These are phyloP conservation scores for Mormyrus lacerda DNA, from an alignment of 2,113 vertebrate genomes.

Conservation along the genomic window DNA sequence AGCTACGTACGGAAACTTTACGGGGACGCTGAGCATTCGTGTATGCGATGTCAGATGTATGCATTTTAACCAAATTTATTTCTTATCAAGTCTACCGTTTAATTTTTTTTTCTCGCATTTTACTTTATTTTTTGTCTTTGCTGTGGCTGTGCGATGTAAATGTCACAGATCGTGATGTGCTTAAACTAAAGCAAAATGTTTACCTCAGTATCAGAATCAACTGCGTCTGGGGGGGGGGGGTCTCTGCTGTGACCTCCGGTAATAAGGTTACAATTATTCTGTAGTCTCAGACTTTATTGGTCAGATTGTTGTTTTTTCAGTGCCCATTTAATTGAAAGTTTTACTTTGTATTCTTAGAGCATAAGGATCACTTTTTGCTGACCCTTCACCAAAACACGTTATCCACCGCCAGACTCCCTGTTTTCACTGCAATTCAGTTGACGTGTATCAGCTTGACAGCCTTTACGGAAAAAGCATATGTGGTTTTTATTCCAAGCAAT, in stretches of 20 bases:
- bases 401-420: background rate
- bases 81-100: background rate
- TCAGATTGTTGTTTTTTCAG: background rate
- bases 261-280: background rate
- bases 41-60: background rate
- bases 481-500: background rate
- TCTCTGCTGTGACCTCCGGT: background rate
- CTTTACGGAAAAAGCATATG: background rate
- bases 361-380: background rate
- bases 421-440: background rate
- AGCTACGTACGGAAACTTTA: background rate
- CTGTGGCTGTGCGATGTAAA: background rate
- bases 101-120: no score
- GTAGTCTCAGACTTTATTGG: background rate
- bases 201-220: background rate
- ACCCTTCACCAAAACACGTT: background rate
- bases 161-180: background rate
- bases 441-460: background rate
- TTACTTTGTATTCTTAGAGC: background rate
- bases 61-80: background rate
- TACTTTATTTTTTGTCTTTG: background rate
- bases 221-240: background rate
- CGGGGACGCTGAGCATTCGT: background rate
- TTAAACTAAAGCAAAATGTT: background rate
- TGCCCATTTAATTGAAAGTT: background rate